phyloP scores from a whole-genome alignment of 2,113 vertebrate species.

The Crotophaga sulcirostris region DNA sequence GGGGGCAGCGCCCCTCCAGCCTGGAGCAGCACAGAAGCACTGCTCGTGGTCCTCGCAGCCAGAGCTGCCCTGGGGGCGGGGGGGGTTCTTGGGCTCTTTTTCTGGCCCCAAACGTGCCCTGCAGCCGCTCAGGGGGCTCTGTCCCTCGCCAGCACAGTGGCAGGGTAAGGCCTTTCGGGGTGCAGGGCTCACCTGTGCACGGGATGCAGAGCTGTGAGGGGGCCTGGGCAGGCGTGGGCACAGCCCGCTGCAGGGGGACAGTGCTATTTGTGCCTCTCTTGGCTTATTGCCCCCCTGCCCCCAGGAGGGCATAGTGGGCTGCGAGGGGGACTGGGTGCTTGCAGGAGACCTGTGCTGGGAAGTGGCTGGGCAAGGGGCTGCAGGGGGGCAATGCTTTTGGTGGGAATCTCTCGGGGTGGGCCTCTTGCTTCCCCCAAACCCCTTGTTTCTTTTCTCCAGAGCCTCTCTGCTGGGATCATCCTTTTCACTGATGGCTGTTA shows the following conservation, averaged over 20 bases:
- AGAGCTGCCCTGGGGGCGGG: neutral
- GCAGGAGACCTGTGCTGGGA: neutral
- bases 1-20: neutral
- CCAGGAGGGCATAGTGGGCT: neutral
- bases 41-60: neutral
- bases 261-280: neutral
- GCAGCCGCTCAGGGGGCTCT: accelerated
- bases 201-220: neutral
- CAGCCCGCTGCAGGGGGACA: neutral
- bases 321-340: neutral
- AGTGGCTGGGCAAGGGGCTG: neutral
- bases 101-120: neutral
- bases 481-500: neutral
- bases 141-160: accelerated
- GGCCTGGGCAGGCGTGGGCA: accelerated
- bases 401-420: too few species aligned
- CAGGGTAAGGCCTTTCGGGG: neutral
- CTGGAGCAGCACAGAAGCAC: neutral
- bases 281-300: neutral
- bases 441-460: neutral
- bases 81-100: neutral
- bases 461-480: neutral
- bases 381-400: too few species aligned
- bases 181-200: accelerated
- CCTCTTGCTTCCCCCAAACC: neutral